Evolutionary conservation across 2,113 vertebrate species (phyloP), one percentile per base, ranked within the genome.

Genomic region (Argyrosomus japonicus): DNA sequence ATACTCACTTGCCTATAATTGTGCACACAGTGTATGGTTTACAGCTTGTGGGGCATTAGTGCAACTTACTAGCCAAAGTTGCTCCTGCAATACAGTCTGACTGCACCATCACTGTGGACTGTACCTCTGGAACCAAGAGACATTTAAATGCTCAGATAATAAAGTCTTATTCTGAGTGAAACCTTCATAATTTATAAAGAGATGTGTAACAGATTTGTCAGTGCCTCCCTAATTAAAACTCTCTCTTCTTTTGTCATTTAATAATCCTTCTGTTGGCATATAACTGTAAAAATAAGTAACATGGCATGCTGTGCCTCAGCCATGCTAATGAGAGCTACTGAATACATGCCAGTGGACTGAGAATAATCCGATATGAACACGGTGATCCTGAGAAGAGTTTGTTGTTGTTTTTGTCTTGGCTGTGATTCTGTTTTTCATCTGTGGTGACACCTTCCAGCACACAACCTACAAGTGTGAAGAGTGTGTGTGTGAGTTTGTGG

Each of bases 281-380:
- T 25, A 67, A 77, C 32, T 29, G 45, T 57, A 57, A 32, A 68
- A 77, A 60, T 25, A 68, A 58, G 43, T 60, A 58, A 54, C 25
- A 27, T 32, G 74, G 1, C 60, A 27, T 32, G 32, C 6, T 40
- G 45, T 23, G 54, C 10, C 40, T 60, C 54, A 60, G 43, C 19
- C 64, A 78, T 61, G 65, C 54, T 78, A 50, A 78, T 75, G 47
- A 25, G 48, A 75, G 60, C 65, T 13, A 27, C 48, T 51, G 45
- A 78, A 36, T 15, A 47, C 12, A 47, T 18, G 75, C 63, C 43
- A 68, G 64, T 5, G 14, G 77, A 47, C n/a, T 29, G 36, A 56
- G 50, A n/a, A 17, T 6, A 45, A 67, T 36, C 29, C 40, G 45
- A 60, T 21, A 18, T 0, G 0, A 61, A 27, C 56, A 43, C 57